Base-by-base conservation (phyloP, 2,888 invertebrate genomes). In the Phasia obesa region DNA sequence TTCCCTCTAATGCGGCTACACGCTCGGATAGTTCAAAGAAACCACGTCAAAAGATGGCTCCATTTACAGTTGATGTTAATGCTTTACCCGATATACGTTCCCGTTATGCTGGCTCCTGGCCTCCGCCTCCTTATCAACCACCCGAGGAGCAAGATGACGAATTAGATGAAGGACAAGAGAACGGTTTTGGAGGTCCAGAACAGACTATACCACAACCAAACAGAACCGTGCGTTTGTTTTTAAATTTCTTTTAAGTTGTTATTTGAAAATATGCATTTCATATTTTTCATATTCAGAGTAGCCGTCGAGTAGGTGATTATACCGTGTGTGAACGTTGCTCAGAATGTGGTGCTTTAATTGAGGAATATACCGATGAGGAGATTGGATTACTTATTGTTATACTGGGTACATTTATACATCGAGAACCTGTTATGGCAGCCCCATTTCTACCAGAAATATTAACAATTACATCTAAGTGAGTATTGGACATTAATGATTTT, bases 331-430 rank as follows among this genome's bases (percentile, higher is more conserved):
- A 95, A 77, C 92, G 95, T 91, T 94, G 92, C 89, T 94, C 97
- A 0, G 97, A 98, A 89, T 99, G 99, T 91, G 98, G 98, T 17
- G 95, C 95, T 1, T 93, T 95, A 4, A 94, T 95, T 83, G 98
- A 98, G 90, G 96, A 97, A 90, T 99, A 98, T 92, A 98, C 97
- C 84, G 99, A 99, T 90, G 99, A 99, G 90, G 99, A 99, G 90
- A 93, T 99, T 78, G 98, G 98, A 0, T 93, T 99, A 71, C 96
- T 98, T 88, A 96, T 99, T 86, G 97, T 99, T 60, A 96, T 96
- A 84, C 92, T 99, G 84, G 97, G 97, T 31, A 99, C 99, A 0
- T 99, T 98, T 91, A 97, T 99, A 84, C 98, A 99, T 89, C 93
- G 99, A 23, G 99, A 99, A 91, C 98, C 99, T 0, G 94, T 96